Evolutionary conservation across 2,888 invertebrate genomes (phyloP).

Genomic region (Dynastes maya): DNA sequence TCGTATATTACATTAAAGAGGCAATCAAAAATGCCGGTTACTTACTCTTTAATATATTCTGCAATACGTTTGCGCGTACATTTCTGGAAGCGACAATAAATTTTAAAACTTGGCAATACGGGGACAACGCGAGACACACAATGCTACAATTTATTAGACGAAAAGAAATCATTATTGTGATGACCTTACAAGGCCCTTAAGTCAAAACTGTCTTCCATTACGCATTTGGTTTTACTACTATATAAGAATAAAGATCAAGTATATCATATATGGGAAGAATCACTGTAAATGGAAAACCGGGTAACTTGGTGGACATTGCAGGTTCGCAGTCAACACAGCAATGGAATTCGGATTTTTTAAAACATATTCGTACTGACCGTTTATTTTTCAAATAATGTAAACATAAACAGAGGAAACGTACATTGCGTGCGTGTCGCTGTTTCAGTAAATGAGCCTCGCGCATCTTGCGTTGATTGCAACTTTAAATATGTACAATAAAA

Average conservation of each 20-base stretch:
- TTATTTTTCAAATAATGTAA: constrained; percentile 42
- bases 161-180: constrained; percentile 48
- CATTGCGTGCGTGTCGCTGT: constrained; percentile 22
- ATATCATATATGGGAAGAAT: constrained; percentile 72
- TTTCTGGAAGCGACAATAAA: neutral
- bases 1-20: too few relatives aligned
- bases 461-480: constrained; percentile 33
- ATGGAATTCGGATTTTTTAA: constrained; percentile 61
- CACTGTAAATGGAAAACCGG: constrained; percentile 72
- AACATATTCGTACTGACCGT: constrained; percentile 46
- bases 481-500: constrained; percentile 35
- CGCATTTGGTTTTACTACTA: constrained; percentile 69
- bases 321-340: constrained; percentile 60
- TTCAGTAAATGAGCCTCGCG: constrained; percentile 9
- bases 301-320: constrained; percentile 67
- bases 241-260: constrained; percentile 72
- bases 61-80: constrained; percentile 12
- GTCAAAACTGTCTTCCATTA: constrained; percentile 67
- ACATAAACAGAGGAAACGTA: constrained; percentile 36
- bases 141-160: constrained; percentile 44
- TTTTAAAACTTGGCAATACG: constrained; percentile 33
- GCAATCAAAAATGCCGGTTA: neutral
- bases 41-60: constrained; percentile 13
- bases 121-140: constrained; percentile 31
- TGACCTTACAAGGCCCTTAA: constrained; percentile 70